Percentiles rank a stretch among this genome's conserved stretches.
Evolutionary conservation across 2,113 vertebrate species (phyloP).

Genomic region (Neodon shergylaensis): DNA sequence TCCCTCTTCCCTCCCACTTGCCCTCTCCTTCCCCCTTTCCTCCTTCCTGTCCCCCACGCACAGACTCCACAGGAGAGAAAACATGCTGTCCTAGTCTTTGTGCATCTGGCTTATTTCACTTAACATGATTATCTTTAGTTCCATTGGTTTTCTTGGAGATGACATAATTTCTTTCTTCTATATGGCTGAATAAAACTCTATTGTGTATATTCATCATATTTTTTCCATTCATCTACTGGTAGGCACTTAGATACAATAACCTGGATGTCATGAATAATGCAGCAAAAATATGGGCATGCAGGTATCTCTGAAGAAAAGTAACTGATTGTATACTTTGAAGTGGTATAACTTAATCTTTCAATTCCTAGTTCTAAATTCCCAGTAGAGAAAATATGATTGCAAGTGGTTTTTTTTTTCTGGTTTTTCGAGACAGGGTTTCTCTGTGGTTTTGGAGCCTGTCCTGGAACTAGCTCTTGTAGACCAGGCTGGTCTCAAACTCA

Average conservation of each 20-base stretch:
- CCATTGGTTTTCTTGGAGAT: neutral
- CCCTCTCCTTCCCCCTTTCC: neutral
- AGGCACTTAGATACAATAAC: neutral
- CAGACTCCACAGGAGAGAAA: neutral
- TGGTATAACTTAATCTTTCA: neutral
- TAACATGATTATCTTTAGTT: conserved; percentile 2
- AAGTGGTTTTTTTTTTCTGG: too few species aligned
- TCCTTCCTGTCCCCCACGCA: neutral
- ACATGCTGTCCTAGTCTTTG: neutral
- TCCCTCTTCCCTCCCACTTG: too few species aligned
- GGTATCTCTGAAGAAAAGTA: neutral
- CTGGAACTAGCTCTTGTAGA: too few species aligned
- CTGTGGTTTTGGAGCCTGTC: too few species aligned
- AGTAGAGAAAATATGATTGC: conserved; percentile 33
- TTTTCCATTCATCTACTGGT: neutral
- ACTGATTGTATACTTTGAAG: neutral
- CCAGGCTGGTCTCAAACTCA: too few species aligned
- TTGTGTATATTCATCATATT: neutral
- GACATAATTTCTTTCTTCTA: conserved; percentile 1
- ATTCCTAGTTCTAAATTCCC: conserved; percentile 49
- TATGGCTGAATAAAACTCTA: neutral
- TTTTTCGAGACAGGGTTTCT: too few species aligned
- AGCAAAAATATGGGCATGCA: neutral
- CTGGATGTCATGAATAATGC: neutral
- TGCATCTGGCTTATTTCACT: conserved; percentile 20